Conservation (phyloP, 1,140 invertebrate species). For the Piezodorus guildinii region DNA sequence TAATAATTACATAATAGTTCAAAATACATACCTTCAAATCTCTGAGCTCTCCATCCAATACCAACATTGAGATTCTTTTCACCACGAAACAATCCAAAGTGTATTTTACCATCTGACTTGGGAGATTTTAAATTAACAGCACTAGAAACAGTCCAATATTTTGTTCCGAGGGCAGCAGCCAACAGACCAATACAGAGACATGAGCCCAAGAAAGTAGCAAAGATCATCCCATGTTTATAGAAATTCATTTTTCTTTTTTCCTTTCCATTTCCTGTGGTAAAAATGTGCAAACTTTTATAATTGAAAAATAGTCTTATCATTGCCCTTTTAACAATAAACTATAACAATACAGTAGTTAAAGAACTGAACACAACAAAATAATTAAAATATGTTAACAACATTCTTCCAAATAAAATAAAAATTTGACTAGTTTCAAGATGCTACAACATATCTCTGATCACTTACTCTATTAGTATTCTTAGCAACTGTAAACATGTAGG, state of each 20-base stretch:
- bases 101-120: constrained; percentile 62
- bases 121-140: constrained; percentile 51
- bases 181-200: constrained; percentile 70
- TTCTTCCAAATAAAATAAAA: background rate
- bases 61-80: constrained; percentile 70
- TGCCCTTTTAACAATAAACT: no score
- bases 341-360: no score
- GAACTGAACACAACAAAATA: no score
- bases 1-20: no score
- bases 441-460: background rate
- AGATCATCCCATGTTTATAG: constrained; percentile 68
- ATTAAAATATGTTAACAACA: background rate
- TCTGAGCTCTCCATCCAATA: constrained; percentile 63
- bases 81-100: constrained; percentile 75
- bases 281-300: no score
- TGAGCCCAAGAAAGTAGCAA: constrained; percentile 77
- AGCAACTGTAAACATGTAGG: constrained; percentile 1
- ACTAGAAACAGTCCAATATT: constrained; percentile 72
- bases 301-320: no score
- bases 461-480: background rate
- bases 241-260: constrained; percentile 32
- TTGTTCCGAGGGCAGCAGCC: constrained; percentile 71
- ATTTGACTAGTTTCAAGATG: background rate
- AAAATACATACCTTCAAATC: constrained; percentile 50
- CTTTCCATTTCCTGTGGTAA: constrained; percentile 19